A percentile compares a stretch with the other conserved stretches of the same genome.
These are phyloP conservation scores for Peromyscus aztecus DNA, from an alignment of 2,797 vertebrate species.

Conservation along the genomic window DNA sequence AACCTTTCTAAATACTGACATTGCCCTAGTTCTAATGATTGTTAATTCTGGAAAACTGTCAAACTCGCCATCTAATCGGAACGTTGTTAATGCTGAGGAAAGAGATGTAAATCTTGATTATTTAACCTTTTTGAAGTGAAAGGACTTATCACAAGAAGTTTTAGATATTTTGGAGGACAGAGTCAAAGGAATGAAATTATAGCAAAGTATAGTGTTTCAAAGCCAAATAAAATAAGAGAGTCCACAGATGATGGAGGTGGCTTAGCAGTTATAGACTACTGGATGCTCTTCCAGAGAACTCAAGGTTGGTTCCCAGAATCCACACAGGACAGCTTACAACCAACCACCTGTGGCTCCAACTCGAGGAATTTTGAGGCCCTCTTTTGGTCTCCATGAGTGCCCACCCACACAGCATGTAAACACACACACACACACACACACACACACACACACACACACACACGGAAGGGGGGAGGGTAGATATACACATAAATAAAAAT, in stretches of 20 bases:
- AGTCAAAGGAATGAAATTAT: background rate
- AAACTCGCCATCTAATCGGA: background rate
- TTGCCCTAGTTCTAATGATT: background rate
- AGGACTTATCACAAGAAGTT: slow-evolving; percentile 1
- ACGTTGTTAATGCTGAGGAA: background rate
- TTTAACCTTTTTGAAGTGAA: slow-evolving; percentile 26
- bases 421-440: background rate
- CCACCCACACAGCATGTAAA: background rate
- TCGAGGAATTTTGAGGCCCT: background rate
- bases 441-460: background rate
- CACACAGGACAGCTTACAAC: background rate
- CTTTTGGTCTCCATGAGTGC: background rate
- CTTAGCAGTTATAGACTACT: background rate
- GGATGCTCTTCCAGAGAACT: background rate
- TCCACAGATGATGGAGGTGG: background rate
- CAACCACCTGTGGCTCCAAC: too few species aligned
- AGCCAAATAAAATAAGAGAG: slow-evolving; percentile 18
- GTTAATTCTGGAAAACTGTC: background rate
- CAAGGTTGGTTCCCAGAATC: background rate
- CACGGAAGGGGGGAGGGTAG: background rate
- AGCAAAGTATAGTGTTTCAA: slow-evolving; percentile 1
- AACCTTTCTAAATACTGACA: background rate
- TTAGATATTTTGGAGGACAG: slow-evolving; percentile 35
- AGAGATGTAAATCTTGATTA: background rate
- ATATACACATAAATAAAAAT: background rate